These are phyloP conservation scores for Nannospalax galili DNA, from an alignment of 2,113 vertebrate genomes.

Conservation along the genomic window DNA sequence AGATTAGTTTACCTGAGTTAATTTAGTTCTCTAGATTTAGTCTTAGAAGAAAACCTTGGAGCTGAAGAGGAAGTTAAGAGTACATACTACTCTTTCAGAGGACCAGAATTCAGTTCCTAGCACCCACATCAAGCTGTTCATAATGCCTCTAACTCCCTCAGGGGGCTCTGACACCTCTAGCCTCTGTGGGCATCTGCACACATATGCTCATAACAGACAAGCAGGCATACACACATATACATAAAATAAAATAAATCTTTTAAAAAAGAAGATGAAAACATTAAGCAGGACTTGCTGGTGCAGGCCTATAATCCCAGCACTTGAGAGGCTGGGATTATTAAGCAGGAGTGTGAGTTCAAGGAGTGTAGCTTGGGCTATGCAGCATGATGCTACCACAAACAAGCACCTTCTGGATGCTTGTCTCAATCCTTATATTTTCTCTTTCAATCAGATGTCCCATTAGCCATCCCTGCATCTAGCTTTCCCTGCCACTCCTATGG, in stretches of 20 bases:
- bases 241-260: neutral
- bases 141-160: neutral
- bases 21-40: neutral
- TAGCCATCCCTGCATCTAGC: neutral
- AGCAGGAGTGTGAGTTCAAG: neutral
- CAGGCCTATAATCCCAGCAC: neutral
- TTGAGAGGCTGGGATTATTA: neutral
- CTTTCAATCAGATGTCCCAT: neutral
- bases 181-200: no score
- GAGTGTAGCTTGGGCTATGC: neutral
- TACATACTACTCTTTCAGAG: neutral
- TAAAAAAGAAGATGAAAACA: neutral
- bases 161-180: neutral
- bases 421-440: neutral
- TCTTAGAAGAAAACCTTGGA: neutral
- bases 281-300: neutral
- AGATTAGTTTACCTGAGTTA: neutral
- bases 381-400: neutral
- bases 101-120: neutral
- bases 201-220: neutral
- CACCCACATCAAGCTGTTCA: neutral
- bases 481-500: neutral
- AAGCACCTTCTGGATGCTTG: neutral
- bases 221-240: neutral
- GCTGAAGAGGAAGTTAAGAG: neutral